A percentile compares a stretch with the other conserved stretches of the same genome.
phyloP scores from a whole-genome alignment of 2,113 vertebrate genomes.

The Puffinus mauretanicus region DNA sequence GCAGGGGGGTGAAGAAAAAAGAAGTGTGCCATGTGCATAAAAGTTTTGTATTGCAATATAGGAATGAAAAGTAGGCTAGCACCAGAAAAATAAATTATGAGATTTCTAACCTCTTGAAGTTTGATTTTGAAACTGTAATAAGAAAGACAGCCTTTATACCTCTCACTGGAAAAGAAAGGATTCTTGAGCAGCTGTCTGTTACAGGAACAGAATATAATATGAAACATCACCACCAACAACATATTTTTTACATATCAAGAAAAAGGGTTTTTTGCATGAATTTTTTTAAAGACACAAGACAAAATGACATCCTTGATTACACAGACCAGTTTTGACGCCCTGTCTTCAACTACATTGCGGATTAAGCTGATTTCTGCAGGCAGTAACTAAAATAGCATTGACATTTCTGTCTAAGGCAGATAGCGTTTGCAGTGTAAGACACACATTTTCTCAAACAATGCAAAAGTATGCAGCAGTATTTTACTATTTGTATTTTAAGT shows the following conservation, averaged over 20 bases:
- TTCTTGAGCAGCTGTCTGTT: neutral
- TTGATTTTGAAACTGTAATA: neutral
- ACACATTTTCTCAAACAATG: neutral
- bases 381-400: neutral
- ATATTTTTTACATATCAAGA: neutral
- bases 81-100: neutral
- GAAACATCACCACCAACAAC: neutral
- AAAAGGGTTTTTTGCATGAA: neutral
- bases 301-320: neutral
- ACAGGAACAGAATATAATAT: neutral
- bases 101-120: neutral
- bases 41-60: neutral
- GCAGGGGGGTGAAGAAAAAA: fast-evolving
- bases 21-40: neutral
- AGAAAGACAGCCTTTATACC: neutral
- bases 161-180: neutral
- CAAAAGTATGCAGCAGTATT: neutral
- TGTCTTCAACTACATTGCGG: neutral
- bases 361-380: neutral
- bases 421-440: neutral
- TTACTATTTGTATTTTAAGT: neutral
- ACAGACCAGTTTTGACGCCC: neutral
- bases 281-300: neutral
- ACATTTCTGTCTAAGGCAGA: neutral
- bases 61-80: neutral